These are phyloP conservation scores for Salvator merianae DNA, from an alignment of 2,113 vertebrate genomes.

Conservation along the genomic window DNA sequence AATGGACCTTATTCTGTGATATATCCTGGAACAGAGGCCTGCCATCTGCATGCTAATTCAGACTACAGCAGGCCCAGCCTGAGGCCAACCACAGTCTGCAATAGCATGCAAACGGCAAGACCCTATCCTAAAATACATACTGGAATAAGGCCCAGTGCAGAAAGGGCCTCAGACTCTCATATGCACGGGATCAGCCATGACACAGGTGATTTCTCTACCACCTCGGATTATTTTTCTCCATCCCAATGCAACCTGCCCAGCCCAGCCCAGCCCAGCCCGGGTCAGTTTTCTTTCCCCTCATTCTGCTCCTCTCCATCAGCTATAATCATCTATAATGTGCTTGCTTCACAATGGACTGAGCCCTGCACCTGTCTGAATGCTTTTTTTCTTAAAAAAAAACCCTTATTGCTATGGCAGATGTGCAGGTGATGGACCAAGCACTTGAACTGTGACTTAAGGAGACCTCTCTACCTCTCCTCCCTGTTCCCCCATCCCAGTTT, in stretches of 20 bases:
- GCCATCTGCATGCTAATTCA: too few species aligned
- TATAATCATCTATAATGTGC: neutral
- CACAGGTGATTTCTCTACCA: neutral
- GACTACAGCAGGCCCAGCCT: too few species aligned
- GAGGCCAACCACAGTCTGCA: too few species aligned
- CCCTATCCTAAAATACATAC: too few species aligned
- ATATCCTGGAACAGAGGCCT: too few species aligned
- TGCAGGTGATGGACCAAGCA: neutral
- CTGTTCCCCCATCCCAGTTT: neutral
- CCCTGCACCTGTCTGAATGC: neutral
- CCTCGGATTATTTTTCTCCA: neutral
- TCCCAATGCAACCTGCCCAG: neutral
- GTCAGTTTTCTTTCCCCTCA: neutral
- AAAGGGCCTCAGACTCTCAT: too few species aligned
- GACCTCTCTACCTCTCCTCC: fast-evolving
- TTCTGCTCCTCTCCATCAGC: neutral
- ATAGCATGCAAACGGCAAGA: too few species aligned
- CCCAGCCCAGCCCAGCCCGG: too few species aligned
- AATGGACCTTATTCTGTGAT: too few species aligned
- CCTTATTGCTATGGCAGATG: neutral
- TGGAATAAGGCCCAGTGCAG: too few species aligned
- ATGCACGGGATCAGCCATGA: too few species aligned
- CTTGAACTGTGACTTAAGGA: too few species aligned
- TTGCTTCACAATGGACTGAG: neutral
- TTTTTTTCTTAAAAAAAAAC: neutral